phyloP scores from a whole-genome alignment of 2,797 vertebrate genomes.

The Tangara arthus region DNA sequence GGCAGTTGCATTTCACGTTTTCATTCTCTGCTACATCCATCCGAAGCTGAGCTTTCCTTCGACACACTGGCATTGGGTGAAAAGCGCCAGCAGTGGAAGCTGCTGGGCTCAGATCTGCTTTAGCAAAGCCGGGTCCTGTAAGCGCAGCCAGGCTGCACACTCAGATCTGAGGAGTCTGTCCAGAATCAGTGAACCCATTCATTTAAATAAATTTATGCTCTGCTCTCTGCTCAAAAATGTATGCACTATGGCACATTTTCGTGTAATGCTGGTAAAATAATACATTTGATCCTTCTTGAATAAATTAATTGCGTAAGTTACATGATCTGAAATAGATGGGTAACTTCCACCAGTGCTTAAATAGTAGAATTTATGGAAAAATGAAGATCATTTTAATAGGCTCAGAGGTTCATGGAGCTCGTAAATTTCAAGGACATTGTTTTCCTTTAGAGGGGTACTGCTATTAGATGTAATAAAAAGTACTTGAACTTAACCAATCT shows the following conservation, averaged over 20 bases:
- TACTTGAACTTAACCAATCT: background rate
- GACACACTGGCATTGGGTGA: accelerated
- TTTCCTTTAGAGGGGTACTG: background rate
- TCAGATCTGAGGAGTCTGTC: background rate
- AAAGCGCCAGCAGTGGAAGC: background rate
- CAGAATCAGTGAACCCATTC: background rate
- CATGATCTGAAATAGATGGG: background rate
- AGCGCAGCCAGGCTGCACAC: background rate
- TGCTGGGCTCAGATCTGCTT: background rate
- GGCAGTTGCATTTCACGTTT: background rate
- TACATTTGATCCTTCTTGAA: background rate
- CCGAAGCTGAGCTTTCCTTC: background rate
- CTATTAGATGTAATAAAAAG: background rate
- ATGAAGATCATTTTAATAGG: background rate
- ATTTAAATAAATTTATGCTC: background rate
- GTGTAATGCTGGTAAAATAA: background rate
- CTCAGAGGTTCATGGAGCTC: background rate
- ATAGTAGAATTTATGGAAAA: constrained; percentile 3
- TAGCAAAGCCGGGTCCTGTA: background rate
- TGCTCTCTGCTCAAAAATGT: background rate
- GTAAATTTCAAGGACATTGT: background rate
- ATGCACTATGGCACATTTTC: background rate
- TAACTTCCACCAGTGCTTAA: background rate
- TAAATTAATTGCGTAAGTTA: background rate
- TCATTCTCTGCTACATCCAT: background rate